phyloP scores from a whole-genome alignment of 2,113 vertebrate species.

The Limanda limanda region DNA sequence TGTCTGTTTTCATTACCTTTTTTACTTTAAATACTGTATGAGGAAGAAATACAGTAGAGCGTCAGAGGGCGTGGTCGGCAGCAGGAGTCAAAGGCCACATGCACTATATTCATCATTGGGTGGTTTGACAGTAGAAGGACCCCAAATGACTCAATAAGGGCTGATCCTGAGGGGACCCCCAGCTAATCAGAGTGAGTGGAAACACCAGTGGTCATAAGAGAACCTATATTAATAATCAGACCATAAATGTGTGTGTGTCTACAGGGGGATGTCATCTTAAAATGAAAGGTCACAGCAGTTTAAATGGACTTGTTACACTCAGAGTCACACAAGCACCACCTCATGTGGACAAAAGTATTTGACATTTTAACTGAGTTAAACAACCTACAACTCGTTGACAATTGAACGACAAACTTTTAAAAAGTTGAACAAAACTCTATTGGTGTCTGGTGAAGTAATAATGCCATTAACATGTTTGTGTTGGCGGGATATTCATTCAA shows the following conservation, averaged over 20 bases:
- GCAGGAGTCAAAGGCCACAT: constrained; percentile 18
- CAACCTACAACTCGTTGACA: too few relatives aligned
- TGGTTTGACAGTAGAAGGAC: constrained; percentile 34
- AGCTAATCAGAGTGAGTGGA: constrained; percentile 32
- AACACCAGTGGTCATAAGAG: constrained; percentile 34
- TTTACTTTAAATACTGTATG: too few relatives aligned
- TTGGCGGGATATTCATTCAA: neutral
- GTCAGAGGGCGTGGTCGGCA: neutral
- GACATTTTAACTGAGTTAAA: constrained; percentile 6
- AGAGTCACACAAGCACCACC: constrained; percentile 25
- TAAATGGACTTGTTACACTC: constrained; percentile 22
- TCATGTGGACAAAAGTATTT: constrained; percentile 6
- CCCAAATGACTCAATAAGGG: constrained; percentile 55
- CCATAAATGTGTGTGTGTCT: constrained; percentile 11
- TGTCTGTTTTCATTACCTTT: neutral
- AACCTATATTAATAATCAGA: constrained; percentile 36
- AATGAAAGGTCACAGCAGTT: constrained; percentile 36
- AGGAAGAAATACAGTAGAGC: too few relatives aligned
- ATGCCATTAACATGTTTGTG: neutral
- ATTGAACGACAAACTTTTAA: neutral
- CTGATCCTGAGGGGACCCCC: constrained; percentile 35
- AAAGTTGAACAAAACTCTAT: neutral
- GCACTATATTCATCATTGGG: constrained; percentile 32
- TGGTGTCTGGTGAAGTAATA: neutral
- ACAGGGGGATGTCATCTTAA: constrained; percentile 18